Conservation (phyloP, 2,797 vertebrate species). For the Eupleurogrammus muticus region DNA sequence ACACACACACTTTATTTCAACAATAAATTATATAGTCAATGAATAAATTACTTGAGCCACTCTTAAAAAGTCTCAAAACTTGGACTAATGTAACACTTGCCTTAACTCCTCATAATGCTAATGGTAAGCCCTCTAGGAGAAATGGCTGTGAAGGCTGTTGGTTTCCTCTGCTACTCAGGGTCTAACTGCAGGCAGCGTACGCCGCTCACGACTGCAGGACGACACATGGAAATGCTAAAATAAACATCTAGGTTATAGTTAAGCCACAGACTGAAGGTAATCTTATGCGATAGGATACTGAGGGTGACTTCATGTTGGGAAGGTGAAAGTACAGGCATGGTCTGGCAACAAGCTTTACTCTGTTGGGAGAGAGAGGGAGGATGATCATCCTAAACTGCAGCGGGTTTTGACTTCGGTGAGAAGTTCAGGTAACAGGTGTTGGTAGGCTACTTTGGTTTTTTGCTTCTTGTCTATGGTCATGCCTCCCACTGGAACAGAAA, state of each 20-base stretch:
- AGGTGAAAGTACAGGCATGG: slow-evolving; percentile 24
- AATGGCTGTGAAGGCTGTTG: not conserved
- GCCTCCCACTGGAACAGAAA: slow-evolving; percentile 67
- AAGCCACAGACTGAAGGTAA: slow-evolving; percentile 19
- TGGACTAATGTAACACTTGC: slow-evolving; percentile 1
- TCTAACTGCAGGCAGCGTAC: slow-evolving; percentile 22
- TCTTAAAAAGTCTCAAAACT: slow-evolving; percentile 7
- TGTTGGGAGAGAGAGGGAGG: slow-evolving; percentile 7
- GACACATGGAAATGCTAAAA: slow-evolving; percentile 9
- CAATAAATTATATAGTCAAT: slow-evolving; percentile 45
- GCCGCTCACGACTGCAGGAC: slow-evolving; percentile 9
- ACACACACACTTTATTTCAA: slow-evolving; percentile 64
- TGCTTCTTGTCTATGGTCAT: slow-evolving; percentile 53
- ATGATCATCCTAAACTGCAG: slow-evolving; percentile 48
- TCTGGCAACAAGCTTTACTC: slow-evolving; percentile 38
- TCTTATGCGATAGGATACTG: slow-evolving; percentile 18
- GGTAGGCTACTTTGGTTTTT: slow-evolving; percentile 72
- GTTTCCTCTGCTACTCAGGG: slow-evolving; percentile 12
- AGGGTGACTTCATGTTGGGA: slow-evolving; percentile 18
- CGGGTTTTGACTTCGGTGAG: slow-evolving; percentile 46
- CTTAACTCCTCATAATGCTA: slow-evolving; percentile 20
- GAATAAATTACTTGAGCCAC: slow-evolving; percentile 23
- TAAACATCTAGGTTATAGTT: slow-evolving; percentile 22
- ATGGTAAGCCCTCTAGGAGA: slow-evolving; percentile 43
- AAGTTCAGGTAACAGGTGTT: slow-evolving; percentile 67